phyloP scores from a whole-genome alignment of 2,113 vertebrate genomes.

The Petaurus breviceps region DNA sequence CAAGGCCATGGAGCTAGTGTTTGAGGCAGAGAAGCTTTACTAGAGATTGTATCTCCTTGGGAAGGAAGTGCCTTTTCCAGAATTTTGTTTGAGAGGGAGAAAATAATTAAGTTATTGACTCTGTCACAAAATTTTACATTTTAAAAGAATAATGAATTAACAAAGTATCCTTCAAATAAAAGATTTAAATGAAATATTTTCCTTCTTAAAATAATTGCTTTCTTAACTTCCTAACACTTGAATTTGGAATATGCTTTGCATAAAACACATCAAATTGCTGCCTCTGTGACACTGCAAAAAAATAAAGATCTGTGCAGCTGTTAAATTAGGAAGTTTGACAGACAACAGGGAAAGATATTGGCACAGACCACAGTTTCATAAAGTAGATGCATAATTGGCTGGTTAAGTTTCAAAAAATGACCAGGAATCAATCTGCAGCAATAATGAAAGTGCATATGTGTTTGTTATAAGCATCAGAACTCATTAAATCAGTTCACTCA shows the following conservation, averaged over 20 bases:
- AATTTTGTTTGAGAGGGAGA: not conserved
- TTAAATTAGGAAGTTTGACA: not conserved
- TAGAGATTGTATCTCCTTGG: not conserved
- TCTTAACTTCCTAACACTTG: not conserved
- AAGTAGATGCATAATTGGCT: not conserved
- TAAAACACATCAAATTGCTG: not conserved
- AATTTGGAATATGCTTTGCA: not conserved
- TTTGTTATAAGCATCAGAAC: not conserved
- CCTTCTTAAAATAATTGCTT: no score
- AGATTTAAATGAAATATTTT: not conserved
- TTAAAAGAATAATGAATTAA: slow-evolving; percentile 29
- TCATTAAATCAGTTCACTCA: not conserved
- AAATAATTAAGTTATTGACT: not conserved
- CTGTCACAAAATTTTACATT: slow-evolving; percentile 36
- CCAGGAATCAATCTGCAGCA: not conserved
- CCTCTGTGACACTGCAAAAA: not conserved
- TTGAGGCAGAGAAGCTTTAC: not conserved
- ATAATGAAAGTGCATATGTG: not conserved
- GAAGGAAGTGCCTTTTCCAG: not conserved
- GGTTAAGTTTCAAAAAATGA: not conserved
- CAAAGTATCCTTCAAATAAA: not conserved
- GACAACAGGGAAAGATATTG: not conserved
- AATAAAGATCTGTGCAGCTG: not conserved
- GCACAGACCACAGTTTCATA: not conserved
- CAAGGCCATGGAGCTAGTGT: not conserved